Conservation (phyloP, 2,888 invertebrate species). For the Cybosia mesomella region DNA sequence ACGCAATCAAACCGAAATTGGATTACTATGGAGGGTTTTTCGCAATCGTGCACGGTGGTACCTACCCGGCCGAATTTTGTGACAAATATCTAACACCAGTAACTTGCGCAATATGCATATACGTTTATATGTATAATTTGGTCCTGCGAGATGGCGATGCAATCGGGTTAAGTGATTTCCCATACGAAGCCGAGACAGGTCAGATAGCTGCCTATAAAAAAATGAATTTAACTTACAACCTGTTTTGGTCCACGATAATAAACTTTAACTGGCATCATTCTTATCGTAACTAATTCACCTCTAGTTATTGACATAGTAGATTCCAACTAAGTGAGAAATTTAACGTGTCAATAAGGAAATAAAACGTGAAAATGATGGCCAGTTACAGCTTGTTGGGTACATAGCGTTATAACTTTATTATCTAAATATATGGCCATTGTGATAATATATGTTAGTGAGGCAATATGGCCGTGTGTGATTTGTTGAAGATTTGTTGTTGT, state of each 20-base stretch:
- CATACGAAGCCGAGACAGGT: not conserved
- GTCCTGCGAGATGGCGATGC: too few relatives aligned
- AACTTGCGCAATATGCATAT: too few relatives aligned
- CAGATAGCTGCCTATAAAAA: not conserved
- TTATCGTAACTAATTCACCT: slow-evolving; percentile 2
- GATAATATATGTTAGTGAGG: not conserved
- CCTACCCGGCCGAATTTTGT: too few relatives aligned
- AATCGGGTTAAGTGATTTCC: too few relatives aligned
- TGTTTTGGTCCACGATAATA: not conserved
- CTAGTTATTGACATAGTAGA: slow-evolving; percentile 7
- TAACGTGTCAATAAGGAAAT: slow-evolving; percentile 20
- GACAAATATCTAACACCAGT: too few relatives aligned
- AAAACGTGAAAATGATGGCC: slow-evolving; percentile 20
- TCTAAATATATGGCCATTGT: slow-evolving; percentile 4
- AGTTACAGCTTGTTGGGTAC: slow-evolving; percentile 32
- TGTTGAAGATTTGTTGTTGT: not conserved
- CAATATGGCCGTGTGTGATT: not conserved
- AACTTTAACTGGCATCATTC: not conserved
- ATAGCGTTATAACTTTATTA: slow-evolving; percentile 34
- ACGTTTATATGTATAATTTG: too few relatives aligned
- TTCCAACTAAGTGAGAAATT: slow-evolving; percentile 19
- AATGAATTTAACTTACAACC: not conserved
- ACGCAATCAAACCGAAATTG: too few relatives aligned
- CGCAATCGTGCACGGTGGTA: too few relatives aligned
- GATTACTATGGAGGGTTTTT: too few relatives aligned